Evolutionary conservation across 2,797 vertebrate genomes (phyloP).

Genomic region (Carduelis carduelis): DNA sequence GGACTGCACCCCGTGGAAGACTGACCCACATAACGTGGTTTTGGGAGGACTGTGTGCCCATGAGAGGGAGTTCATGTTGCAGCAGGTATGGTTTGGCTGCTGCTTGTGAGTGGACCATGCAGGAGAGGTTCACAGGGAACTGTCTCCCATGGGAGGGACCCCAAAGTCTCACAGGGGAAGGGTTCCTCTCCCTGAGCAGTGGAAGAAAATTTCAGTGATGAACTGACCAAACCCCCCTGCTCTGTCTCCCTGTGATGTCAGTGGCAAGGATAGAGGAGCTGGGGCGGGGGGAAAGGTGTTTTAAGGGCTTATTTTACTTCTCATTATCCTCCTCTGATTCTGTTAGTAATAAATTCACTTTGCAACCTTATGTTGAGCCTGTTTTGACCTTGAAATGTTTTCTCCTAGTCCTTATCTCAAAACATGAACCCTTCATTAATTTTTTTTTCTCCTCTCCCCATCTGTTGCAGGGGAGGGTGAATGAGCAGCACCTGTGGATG

Average conservation of each 20-base stretch:
- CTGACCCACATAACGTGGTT: rapidly evolving
- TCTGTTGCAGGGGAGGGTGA: neutral
- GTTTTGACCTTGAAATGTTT: neutral
- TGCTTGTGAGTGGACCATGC: no score
- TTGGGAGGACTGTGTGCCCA: rapidly evolving
- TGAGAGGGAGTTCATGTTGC: neutral
- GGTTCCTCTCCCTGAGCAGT: neutral
- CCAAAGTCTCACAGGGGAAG: rapidly evolving
- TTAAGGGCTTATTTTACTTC: neutral
- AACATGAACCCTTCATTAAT: rapidly evolving
- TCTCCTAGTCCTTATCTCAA: neutral
- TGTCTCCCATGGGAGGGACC: rapidly evolving
- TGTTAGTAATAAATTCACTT: neutral
- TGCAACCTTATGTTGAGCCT: neutral
- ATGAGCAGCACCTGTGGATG: rapidly evolving
- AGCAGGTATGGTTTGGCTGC: neutral
- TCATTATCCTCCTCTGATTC: neutral
- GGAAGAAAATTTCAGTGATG: neutral
- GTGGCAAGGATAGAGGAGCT: neutral
- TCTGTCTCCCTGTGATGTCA: rapidly evolving
- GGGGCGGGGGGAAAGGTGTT: neutral
- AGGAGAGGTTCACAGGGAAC: no score
- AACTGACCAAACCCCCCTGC: neutral
- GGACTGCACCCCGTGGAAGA: neutral
- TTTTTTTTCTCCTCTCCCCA: neutral